These are phyloP conservation scores for Triops longicaudatus DNA, from an alignment of 1,140 invertebrate species.

Conservation along the genomic window DNA sequence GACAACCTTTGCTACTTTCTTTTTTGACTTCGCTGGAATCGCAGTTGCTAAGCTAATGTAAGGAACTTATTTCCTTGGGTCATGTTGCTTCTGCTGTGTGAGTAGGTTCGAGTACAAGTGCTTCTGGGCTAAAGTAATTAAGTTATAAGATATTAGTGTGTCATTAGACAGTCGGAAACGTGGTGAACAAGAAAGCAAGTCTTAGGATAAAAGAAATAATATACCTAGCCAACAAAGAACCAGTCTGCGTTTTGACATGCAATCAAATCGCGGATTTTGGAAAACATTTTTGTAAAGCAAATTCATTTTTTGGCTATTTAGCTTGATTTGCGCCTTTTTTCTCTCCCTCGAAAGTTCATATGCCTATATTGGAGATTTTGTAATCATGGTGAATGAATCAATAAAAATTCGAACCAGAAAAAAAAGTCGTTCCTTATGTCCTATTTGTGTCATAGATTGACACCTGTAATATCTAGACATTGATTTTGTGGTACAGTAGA, in stretches of 20 bases:
- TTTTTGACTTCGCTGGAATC: neutral
- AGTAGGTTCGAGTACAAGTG: neutral
- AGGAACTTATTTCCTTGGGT: neutral
- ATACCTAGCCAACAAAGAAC: too few species aligned
- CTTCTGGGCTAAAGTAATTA: neutral
- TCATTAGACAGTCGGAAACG: neutral
- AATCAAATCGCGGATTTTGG: neutral
- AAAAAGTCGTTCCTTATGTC: too few species aligned
- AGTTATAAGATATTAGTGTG: neutral
- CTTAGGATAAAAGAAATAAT: too few species aligned
- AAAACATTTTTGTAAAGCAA: neutral
- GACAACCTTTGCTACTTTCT: neutral
- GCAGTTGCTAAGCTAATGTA: neutral
- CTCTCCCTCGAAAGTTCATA: neutral
- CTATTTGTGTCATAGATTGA: too few species aligned
- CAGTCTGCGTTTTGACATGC: too few species aligned
- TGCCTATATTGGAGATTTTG: neutral
- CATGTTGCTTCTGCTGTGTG: too few species aligned
- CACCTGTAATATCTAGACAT: too few species aligned
- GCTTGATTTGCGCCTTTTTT: neutral
- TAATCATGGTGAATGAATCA: slow-evolving; percentile 15
- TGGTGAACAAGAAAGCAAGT: too few species aligned
- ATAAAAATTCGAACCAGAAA: neutral
- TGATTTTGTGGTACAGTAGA: too few species aligned
- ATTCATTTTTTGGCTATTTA: neutral